phyloP scores from a whole-genome alignment of 2,797 vertebrate species.

The Garrulus glandarius region DNA sequence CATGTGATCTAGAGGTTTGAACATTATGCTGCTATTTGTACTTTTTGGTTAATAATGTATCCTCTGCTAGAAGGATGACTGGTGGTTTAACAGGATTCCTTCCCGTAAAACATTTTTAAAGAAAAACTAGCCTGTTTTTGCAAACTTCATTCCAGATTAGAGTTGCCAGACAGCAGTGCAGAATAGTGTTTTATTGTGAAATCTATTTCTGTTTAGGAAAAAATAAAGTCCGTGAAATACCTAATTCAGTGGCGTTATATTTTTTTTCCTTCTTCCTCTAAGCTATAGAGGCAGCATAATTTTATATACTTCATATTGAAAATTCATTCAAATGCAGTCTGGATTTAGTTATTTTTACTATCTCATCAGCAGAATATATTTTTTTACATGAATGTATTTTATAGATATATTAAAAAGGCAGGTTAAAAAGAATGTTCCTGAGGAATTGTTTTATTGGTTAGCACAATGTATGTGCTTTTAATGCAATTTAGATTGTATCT shows the following conservation, averaged over 20 bases:
- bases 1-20: slow-evolving; percentile 46
- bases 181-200: slow-evolving; percentile 18
- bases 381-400: slow-evolving; percentile 23
- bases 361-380: slow-evolving; percentile 38
- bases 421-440: slow-evolving; percentile 23
- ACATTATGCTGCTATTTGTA: slow-evolving; percentile 39
- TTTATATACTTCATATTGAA: slow-evolving; percentile 43
- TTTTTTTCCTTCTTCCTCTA: background rate
- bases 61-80: background rate
- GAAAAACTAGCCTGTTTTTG: background rate
- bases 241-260: background rate
- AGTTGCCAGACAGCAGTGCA: background rate
- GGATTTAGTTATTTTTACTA: slow-evolving; percentile 55
- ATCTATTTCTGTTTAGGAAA: slow-evolving; percentile 9
- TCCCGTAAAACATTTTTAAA: background rate
- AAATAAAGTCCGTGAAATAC: background rate
- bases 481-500: slow-evolving; percentile 36
- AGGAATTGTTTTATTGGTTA: slow-evolving; percentile 45
- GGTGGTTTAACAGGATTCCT: background rate
- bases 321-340: slow-evolving; percentile 40
- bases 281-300: slow-evolving; percentile 16
- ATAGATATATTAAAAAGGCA: background rate
- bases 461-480: slow-evolving; percentile 27
- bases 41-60: slow-evolving; percentile 35
- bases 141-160: background rate